A percentile compares a stretch with the other conserved stretches of the same genome.
Conservation (phyloP, 2,113 vertebrate species). For the Mormyrus lacerda region DNA sequence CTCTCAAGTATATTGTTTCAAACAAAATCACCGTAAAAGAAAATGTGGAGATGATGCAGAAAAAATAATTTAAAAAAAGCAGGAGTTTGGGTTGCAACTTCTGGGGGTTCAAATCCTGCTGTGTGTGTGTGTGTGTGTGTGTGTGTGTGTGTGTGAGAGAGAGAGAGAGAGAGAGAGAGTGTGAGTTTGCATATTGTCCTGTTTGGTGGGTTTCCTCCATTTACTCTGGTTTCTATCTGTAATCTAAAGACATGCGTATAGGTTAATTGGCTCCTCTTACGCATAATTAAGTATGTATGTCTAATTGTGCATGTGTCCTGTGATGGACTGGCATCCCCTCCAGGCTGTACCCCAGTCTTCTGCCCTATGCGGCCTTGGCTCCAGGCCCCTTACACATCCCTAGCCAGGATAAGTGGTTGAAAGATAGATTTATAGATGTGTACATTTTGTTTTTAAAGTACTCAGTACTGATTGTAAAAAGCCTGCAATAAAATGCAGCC, state of each 20-base stretch:
- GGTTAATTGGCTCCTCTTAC: neutral
- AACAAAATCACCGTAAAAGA: neutral
- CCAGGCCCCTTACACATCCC: neutral
- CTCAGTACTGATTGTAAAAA: neutral
- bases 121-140: too few species aligned
- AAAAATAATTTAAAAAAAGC: neutral
- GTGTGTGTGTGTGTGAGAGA: too few species aligned
- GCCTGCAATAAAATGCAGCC: neutral
- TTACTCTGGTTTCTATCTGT: neutral
- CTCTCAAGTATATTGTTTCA: neutral
- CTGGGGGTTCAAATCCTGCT: neutral
- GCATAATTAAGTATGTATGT: neutral
- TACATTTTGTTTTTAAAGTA: neutral
- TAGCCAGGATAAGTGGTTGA: neutral
- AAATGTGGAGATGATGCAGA: neutral
- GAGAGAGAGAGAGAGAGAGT: neutral
- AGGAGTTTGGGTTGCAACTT: neutral
- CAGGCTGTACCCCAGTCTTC: neutral
- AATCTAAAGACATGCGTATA: neutral
- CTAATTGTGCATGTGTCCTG: neutral
- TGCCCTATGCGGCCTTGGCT: neutral
- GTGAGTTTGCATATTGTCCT: neutral
- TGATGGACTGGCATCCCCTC: neutral
- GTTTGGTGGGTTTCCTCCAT: neutral
- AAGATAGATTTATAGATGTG: neutral